Base-by-base conservation (phyloP, 2,113 vertebrate genomes). In the Perognathus longimembris region DNA sequence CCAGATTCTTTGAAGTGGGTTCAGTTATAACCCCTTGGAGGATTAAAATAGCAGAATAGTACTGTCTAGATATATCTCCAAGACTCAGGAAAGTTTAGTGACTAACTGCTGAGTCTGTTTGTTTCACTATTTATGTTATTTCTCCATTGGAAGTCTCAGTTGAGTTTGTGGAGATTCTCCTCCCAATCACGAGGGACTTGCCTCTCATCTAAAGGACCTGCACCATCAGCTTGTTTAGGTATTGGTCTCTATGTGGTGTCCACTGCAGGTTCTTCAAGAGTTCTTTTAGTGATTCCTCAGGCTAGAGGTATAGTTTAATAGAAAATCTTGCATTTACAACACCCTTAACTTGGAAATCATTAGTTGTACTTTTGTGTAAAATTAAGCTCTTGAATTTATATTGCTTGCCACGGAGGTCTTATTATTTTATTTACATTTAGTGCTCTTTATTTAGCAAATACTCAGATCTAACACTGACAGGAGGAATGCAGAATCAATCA, bases 271-370 rank as follows among this genome's bases (percentile, higher is more conserved):
- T 84, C 28, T 77, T 36, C 64, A 85, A 54, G 21, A 57, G 14
- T 10, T 45, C n/a, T 8, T 5, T 0, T 10, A 1, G 11, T 2
- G 7, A 42, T 3, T 3, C 6, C 45, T 69, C 28, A 57, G 32
- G n/a, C 28, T 63, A 77, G 30, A 21, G n/a, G 28, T 2, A 0
- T 5, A 4, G 4, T 24, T 3, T 0, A 9, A 18, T 22, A 32
- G 8, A 66, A n/a, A 9, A 32, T 4, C 30, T 20, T 11, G 38
- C 4, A 28, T n/a, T 40, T 40, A n/a, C 5, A 1, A 1, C 8
- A 7, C 40, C 28, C 10, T 1, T 40, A 77, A 15, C 12, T 69
- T 38, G 73, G 22, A 66, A 1, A 88, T 0, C 6, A 10, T 38
- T 36, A 4, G 18, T 66, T 54, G 1, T 6, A 64, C 24, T 11